phyloP scores from a whole-genome alignment of 2,113 vertebrate species.

The Saiga tatarica region DNA sequence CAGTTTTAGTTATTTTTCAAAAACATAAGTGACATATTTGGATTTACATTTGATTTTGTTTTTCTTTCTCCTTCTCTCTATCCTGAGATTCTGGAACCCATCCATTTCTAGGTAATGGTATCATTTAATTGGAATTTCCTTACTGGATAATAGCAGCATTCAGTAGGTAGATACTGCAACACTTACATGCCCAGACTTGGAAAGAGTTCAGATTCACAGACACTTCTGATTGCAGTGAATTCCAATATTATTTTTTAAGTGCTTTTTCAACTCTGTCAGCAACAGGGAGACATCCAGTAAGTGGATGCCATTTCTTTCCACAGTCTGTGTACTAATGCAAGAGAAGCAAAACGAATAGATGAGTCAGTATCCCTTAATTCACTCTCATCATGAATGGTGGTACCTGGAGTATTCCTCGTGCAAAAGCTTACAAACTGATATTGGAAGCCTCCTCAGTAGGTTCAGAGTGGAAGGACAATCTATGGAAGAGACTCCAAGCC shows the following conservation, averaged over 20 bases:
- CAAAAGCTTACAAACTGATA: background rate
- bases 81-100: background rate
- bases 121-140: slow-evolving; percentile 23
- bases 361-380: background rate
- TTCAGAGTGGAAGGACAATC: background rate
- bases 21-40: background rate
- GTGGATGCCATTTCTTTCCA: background rate
- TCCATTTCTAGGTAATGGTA: background rate
- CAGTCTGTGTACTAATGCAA: background rate
- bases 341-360: background rate
- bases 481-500: background rate
- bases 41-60: background rate
- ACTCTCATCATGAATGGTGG: background rate
- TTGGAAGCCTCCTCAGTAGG: background rate
- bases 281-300: background rate
- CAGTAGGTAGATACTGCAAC: background rate
- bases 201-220: background rate
- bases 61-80: background rate
- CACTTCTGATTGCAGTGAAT: background rate
- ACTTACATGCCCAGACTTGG: background rate
- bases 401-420: background rate
- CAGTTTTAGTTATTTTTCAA: background rate
- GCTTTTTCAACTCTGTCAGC: background rate
- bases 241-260: background rate
- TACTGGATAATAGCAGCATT: background rate